phyloP scores from a whole-genome alignment of 2,888 invertebrate species.

The Encarsia formosa region DNA sequence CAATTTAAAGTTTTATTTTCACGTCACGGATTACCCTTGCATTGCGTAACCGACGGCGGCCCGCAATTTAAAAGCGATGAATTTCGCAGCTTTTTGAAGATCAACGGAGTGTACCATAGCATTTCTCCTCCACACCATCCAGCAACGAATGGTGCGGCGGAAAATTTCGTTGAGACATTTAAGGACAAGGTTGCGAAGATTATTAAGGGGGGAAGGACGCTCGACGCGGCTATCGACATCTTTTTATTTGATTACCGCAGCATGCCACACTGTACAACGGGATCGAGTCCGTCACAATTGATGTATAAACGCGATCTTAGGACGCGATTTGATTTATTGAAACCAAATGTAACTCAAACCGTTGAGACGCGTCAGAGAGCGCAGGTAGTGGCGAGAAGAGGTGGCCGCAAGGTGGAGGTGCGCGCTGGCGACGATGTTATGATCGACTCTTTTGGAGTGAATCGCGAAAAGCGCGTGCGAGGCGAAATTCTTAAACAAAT shows the following conservation, averaged over 20 bases:
- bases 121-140: slow-evolving; percentile 25
- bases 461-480: slow-evolving; percentile 1
- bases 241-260: slow-evolving; percentile 28
- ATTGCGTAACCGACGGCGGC: slow-evolving; percentile 27
- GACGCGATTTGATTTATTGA: slow-evolving; percentile 26
- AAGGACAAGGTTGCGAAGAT: slow-evolving; percentile 27
- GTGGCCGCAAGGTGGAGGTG: neutral
- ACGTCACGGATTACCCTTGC: slow-evolving; percentile 24
- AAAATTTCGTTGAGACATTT: slow-evolving; percentile 25
- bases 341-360: slow-evolving; percentile 5
- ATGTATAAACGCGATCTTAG: slow-evolving; percentile 26
- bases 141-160: slow-evolving; percentile 23
- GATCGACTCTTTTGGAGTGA: slow-evolving; percentile 10
- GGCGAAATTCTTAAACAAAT: slow-evolving; percentile 9
- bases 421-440: slow-evolving; percentile 3
- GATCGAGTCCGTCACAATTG: slow-evolving; percentile 20
- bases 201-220: slow-evolving; percentile 19
- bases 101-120: slow-evolving; percentile 26
- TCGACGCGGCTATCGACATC: slow-evolving; percentile 16
- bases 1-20: slow-evolving; percentile 22
- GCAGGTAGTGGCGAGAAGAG: slow-evolving; percentile 4
- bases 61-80: slow-evolving; percentile 22
- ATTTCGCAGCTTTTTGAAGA: slow-evolving; percentile 21
- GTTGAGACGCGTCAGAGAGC: slow-evolving; percentile 3
- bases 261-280: slow-evolving; percentile 21